Conservation (phyloP, 2,888 invertebrate species). For the Ganaspis brasiliensis region DNA sequence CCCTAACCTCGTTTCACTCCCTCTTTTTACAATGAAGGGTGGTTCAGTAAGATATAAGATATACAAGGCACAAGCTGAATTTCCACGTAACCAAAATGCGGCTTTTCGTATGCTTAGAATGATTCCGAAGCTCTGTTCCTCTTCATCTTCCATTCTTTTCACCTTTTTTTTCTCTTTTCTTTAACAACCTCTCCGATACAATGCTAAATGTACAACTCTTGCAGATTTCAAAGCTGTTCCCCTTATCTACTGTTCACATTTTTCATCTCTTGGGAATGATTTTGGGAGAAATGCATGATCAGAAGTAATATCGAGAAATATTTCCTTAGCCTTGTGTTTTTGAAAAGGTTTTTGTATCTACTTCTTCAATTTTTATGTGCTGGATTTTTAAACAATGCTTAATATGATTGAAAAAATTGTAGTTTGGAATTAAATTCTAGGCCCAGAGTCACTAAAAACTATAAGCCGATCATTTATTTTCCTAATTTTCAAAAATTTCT, state of each 20-base stretch:
- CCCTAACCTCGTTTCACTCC: constrained; percentile 67
- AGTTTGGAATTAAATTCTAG: too few species aligned
- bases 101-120: constrained; percentile 17
- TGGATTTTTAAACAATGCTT: too few species aligned
- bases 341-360: too few species aligned
- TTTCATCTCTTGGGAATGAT: neutral
- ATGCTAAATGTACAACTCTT: neutral
- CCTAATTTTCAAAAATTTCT: too few species aligned
- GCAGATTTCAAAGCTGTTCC: neutral
- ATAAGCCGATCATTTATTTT: too few species aligned
- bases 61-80: constrained; percentile 3
- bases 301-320: too few species aligned
- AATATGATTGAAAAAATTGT: too few species aligned
- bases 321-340: too few species aligned
- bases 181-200: neutral
- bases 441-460: too few species aligned
- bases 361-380: too few species aligned
- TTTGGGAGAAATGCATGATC: too few species aligned
- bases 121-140: constrained; percentile 11
- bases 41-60: constrained; percentile 27
- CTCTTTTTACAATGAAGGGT: constrained; percentile 54
- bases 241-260: neutral
- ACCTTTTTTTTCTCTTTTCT: neutral
- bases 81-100: constrained; percentile 26
- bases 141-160: constrained; percentile 3